Base-by-base conservation (phyloP, 2,888 invertebrate species). In the Anoplius nigerrimus region DNA sequence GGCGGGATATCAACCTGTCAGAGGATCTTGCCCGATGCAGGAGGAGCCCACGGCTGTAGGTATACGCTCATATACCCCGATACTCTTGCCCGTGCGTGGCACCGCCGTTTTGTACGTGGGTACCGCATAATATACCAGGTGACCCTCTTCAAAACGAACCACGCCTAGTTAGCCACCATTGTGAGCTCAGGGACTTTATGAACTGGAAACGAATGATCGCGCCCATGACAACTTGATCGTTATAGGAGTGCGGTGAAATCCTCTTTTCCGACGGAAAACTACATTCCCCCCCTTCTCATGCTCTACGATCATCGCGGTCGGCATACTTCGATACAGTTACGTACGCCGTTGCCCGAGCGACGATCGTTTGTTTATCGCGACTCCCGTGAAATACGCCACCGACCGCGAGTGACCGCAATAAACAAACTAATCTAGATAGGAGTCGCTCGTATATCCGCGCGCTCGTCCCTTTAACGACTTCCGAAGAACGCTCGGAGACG, bases 91-190 rank as follows among this genome's bases (percentile, higher is more conserved):
- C 46, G 66, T 54, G 61, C 22, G 66, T 21, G 15, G n/a, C n/a
- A 15, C 22, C 11, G 21, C 4, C 34, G 21, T 42, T 21, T n/a
- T 57, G 8, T 56, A 56, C 58, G 34, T 34, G 48, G 18, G 48
- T 56, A 67, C 54, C 71, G 74, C 55, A 79, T 80, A 76, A 71
- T 73, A 75, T 81, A 84, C 82, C 82, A 80, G 83, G 84, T 84
- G 85, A 85, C 85, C 86, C 86, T 87, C 84, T 83, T 86, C 84
- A 86, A 83, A 84, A 76, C 77, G 75, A 80, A 80, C 84, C 84
- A 83, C 86, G 84, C 86, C 86, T 86, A 84, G 86, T 87, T 87
- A 85, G 84, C 78, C 80, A 71, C 78, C 75, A 85, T 86, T 86
- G 85, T 86, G 72, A 65, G 57, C 57, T 58, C 62, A 54, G 45